Percentiles rank a stretch among this genome's conserved stretches.
Evolutionary conservation across 2,113 vertebrate genomes (phyloP).

Genomic region (Myanophis thanlyinensis): DNA sequence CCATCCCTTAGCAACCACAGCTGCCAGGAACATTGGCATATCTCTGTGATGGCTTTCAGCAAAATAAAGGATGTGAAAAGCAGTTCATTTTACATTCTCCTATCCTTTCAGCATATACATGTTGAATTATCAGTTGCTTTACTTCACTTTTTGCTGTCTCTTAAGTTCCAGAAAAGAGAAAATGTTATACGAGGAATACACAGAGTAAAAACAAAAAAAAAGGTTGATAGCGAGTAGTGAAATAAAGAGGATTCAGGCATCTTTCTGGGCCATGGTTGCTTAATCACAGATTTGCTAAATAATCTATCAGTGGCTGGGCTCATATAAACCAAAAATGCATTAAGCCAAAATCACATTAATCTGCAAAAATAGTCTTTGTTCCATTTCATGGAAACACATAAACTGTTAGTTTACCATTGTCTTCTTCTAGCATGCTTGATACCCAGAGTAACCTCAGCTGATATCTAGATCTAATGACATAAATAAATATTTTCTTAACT

Average conservation of each 20-base stretch:
- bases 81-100: conserved; percentile 24
- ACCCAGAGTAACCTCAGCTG: not conserved
- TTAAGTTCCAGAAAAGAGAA: not conserved
- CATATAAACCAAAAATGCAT: too few relatives aligned
- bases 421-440: not conserved
- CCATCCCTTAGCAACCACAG: conserved; percentile 35
- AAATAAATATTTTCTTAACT: not conserved
- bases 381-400: not conserved
- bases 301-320: not conserved
- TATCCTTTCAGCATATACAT: not conserved
- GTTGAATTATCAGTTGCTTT: not conserved
- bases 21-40: conserved; percentile 41
- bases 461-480: not conserved
- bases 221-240: not conserved
- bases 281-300: not conserved
- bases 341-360: not conserved
- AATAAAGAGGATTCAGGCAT: not conserved
- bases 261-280: not conserved
- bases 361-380: not conserved
- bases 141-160: not conserved
- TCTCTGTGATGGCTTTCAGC: conserved; percentile 57
- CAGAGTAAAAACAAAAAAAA: not conserved
- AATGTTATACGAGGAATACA: not conserved
- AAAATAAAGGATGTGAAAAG: not conserved
- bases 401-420: not conserved